Evolutionary conservation across 2,113 vertebrate genomes (phyloP), one percentile per base, ranked within the genome.

Genomic region (Scalopus aquaticus): DNA sequence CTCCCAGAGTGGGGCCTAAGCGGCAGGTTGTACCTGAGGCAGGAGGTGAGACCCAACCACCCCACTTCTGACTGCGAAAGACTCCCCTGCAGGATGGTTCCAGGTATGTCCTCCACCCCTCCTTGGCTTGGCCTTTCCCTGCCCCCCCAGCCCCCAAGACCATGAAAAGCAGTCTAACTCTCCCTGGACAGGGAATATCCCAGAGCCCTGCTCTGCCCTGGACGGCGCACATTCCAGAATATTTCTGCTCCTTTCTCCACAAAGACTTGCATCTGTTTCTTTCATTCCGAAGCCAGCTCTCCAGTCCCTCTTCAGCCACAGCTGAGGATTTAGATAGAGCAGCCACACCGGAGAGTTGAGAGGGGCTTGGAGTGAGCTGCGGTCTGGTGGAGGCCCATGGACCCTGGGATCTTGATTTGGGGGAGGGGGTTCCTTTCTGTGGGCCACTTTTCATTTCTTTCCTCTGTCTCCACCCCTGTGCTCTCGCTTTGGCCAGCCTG

Each of bases 401-500:
- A 22, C 26, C 51, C 44, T 5, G 26, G 58, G 58, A 37, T 16
- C 46, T 46, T 30, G 39, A 44, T 60, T 42, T 46, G 56, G 67
- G 17, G 16, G 60, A 81, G 39, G 51, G 26, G 39, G 20, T 19
- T 46, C 22, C 32, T 62, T 60, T 24, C 78, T 60, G 72, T 13
- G n/a, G 39, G 32, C 54, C 65, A 58, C 24, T 20, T 70, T 51
- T 39, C 77, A 20, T 28, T 3, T 16, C 24, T 49, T 62, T 72
- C 37, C 19, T 16, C 67, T 19, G 28, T 60, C 24, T 64, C 22
- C 24, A 64, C 64, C 44, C 17, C 49, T 73, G 9, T 56, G 62
- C 9, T 98, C 98, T 60, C 97, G 98, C 97, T 98, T 99, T 49
- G 98, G 99, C 84, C 77, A 95, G 62, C 98, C 98, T 0, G 99